Evolutionary conservation across 2,888 invertebrate species (phyloP).

Genomic region (Cantharis rustica): DNA sequence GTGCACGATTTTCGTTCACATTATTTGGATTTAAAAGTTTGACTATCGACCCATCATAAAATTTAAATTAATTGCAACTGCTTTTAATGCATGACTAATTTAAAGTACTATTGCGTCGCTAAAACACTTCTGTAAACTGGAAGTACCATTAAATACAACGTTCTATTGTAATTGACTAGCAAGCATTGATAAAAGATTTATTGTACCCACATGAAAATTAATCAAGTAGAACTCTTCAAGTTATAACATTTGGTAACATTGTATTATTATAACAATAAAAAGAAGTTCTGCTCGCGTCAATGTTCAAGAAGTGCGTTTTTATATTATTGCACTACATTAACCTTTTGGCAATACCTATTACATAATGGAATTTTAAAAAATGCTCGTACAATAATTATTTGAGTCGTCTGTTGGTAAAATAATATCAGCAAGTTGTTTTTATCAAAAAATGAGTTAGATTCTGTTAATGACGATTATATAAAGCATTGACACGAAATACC

Average conservation of each 20-base stretch:
- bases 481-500: constrained; percentile 33
- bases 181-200: not conserved
- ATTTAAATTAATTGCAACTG: not conserved
- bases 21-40: not conserved
- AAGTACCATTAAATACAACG: not conserved
- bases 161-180: not conserved
- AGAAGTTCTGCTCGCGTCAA: not conserved
- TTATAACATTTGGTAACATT: not conserved
- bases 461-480: constrained; percentile 28
- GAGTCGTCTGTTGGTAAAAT: not conserved
- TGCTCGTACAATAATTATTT: not conserved
- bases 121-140: not conserved
- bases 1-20: not conserved
- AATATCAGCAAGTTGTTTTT: not conserved
- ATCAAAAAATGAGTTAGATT: constrained; percentile 13
- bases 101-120: not conserved
- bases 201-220: not conserved
- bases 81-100: not conserved
- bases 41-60: not conserved
- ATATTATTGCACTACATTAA: not conserved
- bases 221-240: not conserved
- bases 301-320: not conserved
- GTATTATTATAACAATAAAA: not conserved
- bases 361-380: too few relatives aligned
- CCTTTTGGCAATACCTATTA: not conserved